A percentile compares a stretch with the other conserved stretches of the same genome.
Conservation (phyloP, 2,113 vertebrate genomes). For the Salvelinus alpinus region DNA sequence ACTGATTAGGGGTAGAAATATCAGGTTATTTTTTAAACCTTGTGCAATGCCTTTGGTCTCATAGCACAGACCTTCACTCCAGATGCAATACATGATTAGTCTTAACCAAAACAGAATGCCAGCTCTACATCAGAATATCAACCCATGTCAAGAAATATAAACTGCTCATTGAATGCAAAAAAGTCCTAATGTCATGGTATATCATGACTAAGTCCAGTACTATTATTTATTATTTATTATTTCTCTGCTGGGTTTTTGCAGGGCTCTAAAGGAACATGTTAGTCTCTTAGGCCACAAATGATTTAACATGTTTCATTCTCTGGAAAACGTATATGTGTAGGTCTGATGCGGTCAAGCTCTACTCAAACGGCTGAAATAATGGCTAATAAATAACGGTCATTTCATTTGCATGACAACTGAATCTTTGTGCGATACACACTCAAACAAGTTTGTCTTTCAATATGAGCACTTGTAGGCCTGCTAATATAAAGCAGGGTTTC, state of each 20-base stretch:
- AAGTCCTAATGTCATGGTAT: constrained; percentile 54
- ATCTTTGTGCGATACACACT: neutral
- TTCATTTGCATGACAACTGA: constrained; percentile 3
- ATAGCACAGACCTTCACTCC: constrained; percentile 67
- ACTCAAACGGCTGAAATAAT: constrained; percentile 20
- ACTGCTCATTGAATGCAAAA: constrained; percentile 60
- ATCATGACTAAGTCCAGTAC: constrained; percentile 46
- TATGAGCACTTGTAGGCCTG: no score
- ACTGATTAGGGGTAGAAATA: constrained; percentile 80
- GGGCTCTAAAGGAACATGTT: constrained; percentile 42
- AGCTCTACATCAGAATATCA: constrained; percentile 66
- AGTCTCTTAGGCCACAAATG: constrained; percentile 39
- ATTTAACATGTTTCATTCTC: constrained; percentile 46
- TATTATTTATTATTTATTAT: constrained; percentile 61
- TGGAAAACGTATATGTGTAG: constrained; percentile 33
- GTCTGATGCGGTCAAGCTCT: constrained; percentile 18
- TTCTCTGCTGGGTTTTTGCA: constrained; percentile 48
- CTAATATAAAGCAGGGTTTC: no score
- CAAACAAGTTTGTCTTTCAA: no score
- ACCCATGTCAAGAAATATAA: constrained; percentile 59
- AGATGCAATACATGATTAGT: constrained; percentile 79
- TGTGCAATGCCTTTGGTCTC: constrained; percentile 72
- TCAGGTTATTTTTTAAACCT: constrained; percentile 65
- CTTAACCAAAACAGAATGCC: constrained; percentile 78
- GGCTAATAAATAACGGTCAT: constrained; percentile 36